phyloP scores from a whole-genome alignment of 2,888 invertebrate species.

The Sphecodes monilicornis region DNA sequence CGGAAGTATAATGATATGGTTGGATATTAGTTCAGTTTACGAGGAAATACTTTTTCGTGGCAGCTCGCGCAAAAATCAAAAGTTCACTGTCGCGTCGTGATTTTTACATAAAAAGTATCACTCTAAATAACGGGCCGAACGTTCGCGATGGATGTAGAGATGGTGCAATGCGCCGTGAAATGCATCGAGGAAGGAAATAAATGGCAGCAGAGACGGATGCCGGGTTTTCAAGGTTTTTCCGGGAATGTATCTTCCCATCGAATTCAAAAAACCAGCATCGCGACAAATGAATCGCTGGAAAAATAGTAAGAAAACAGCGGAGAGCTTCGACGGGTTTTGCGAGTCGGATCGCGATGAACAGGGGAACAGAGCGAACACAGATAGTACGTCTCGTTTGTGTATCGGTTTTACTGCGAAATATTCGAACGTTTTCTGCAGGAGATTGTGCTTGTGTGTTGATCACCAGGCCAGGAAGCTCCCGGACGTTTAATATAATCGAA shows the following conservation, averaged over 20 bases:
- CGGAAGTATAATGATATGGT: neutral
- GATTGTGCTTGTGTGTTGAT: neutral
- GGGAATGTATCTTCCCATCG: neutral
- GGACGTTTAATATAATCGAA: neutral
- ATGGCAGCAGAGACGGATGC: neutral
- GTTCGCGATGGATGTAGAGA: slow-evolving; percentile 5
- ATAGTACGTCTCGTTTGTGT: neutral
- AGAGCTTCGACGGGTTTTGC: neutral
- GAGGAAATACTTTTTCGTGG: neutral
- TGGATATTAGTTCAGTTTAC: neutral
- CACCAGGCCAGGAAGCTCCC: neutral
- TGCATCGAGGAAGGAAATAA: slow-evolving; percentile 16
- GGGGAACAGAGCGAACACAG: neutral
- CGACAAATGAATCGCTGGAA: neutral
- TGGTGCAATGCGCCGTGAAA: slow-evolving; percentile 12
- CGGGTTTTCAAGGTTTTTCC: slow-evolving; percentile 3
- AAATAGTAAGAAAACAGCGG: neutral
- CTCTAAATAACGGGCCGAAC: slow-evolving; percentile 16
- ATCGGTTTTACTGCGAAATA: neutral
- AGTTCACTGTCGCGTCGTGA: neutral
- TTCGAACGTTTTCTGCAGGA: neutral
- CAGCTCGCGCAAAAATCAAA: neutral
- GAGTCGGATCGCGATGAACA: neutral
- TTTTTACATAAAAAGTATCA: slow-evolving; percentile 23
- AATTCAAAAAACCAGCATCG: neutral